phyloP scores from a whole-genome alignment of 2,113 vertebrate species.

The Pterocles orientalis region DNA sequence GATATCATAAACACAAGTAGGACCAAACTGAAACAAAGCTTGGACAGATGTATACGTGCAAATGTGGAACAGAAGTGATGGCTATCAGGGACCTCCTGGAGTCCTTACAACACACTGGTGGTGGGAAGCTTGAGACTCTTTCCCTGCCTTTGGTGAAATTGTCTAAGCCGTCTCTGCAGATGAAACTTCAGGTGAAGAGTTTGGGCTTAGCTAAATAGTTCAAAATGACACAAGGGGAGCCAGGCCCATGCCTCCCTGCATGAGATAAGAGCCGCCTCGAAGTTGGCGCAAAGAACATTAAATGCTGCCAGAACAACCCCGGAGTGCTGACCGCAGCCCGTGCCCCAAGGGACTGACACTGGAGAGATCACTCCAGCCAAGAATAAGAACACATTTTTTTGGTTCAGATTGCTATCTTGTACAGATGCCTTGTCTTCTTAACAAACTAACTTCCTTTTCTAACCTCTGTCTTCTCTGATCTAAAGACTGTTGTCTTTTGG shows the following conservation, averaged over 20 bases:
- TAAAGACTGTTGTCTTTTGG: neutral
- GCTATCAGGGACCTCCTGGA: neutral
- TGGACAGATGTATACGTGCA: neutral
- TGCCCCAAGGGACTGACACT: neutral
- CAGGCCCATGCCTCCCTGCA: fast-evolving
- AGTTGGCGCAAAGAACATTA: neutral
- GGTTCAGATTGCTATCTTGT: neutral
- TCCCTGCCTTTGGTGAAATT: neutral
- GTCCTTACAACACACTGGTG: neutral
- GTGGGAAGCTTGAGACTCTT: neutral
- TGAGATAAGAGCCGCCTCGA: neutral
- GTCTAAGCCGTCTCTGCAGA: neutral
- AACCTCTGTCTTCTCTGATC: neutral
- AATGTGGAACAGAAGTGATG: constrained; percentile 15
- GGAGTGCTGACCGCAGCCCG: neutral
- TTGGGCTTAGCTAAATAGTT: neutral
- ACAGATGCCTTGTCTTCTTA: constrained; percentile 18
- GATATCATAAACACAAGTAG: neutral
- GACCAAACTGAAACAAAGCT: constrained; percentile 7
- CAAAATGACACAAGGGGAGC: neutral
- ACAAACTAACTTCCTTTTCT: neutral
- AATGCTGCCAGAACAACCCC: neutral
- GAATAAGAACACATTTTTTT: neutral
- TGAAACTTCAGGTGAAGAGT: neutral
- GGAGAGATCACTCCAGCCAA: neutral